These are phyloP conservation scores for Anorthoa munda DNA, from an alignment of 2,888 invertebrate species.

Conservation along the genomic window DNA sequence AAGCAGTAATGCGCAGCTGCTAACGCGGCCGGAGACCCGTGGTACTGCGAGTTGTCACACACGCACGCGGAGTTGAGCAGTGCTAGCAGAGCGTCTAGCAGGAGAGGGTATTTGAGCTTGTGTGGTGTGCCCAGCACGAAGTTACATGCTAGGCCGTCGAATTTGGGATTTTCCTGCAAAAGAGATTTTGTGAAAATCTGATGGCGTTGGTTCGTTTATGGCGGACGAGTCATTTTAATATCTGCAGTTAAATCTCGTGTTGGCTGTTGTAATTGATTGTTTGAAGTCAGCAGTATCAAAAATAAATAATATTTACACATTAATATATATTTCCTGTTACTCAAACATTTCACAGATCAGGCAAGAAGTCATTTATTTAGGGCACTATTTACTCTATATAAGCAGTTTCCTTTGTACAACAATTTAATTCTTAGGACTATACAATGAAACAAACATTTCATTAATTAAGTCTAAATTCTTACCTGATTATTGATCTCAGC, in stretches of 20 bases:
- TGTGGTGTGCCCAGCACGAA: conserved; percentile 98
- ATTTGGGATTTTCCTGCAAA: conserved; percentile 95
- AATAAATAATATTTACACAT: no score
- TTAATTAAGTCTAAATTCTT: conserved; percentile 20
- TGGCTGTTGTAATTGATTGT: no score
- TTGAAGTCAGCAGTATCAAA: no score
- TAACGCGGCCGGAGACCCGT: conserved; percentile 91
- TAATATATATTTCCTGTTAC: no score
- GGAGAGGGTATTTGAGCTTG: conserved; percentile 96
- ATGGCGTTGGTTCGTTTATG: no score
- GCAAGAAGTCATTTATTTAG: no score
- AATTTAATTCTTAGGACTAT: no score
- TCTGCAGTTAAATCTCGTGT: no score
- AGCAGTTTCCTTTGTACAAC: no score
- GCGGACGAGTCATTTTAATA: no score
- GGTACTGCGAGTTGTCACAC: conserved; percentile 87
- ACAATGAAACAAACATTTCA: not conserved
- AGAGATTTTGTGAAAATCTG: not conserved
- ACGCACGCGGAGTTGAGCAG: conserved; percentile 96
- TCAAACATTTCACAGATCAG: no score
- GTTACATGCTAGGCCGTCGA: conserved; percentile 98
- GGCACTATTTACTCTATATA: no score
- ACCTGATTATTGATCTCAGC: conserved; percentile 93
- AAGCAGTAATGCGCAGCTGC: conserved; percentile 98
- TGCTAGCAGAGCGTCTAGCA: conserved; percentile 96